These are phyloP conservation scores for Eulithis prunata DNA, from an alignment of 2,888 invertebrate species.

Conservation along the genomic window DNA sequence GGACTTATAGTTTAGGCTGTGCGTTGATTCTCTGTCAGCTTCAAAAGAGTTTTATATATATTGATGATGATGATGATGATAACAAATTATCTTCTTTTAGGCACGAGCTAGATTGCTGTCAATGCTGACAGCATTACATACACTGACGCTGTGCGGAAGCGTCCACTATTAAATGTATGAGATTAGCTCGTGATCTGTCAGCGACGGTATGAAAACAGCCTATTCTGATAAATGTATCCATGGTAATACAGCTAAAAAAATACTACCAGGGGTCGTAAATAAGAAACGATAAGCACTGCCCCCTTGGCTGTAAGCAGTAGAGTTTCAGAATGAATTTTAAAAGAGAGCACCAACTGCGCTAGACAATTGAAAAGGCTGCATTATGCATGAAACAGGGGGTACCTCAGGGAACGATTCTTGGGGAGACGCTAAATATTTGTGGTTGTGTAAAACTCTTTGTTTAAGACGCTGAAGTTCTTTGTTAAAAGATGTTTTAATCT, in stretches of 20 bases:
- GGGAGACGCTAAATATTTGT: slow-evolving; percentile 58
- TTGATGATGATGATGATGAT: no score
- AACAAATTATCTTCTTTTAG: no score
- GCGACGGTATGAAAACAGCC: no score
- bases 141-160: no score
- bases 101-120: no score
- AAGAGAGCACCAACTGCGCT: slow-evolving; percentile 48
- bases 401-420: slow-evolving; percentile 50
- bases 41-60: no score
- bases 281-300: slow-evolving; percentile 55
- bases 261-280: slow-evolving; percentile 33
- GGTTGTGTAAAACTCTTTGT: slow-evolving; percentile 39
- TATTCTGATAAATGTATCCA: background rate
- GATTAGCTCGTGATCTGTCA: no score
- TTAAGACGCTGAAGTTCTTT: slow-evolving; percentile 32
- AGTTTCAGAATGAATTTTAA: slow-evolving; percentile 67
- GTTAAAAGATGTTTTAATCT: slow-evolving; percentile 36
- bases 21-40: no score
- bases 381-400: slow-evolving; percentile 64
- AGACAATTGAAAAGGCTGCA: slow-evolving; percentile 74
- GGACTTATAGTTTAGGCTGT: no score
- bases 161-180: no score
- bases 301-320: slow-evolving; percentile 48
- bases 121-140: no score
- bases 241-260: slow-evolving; percentile 11